A percentile compares a stretch with the other conserved stretches of the same genome.
These are phyloP conservation scores for Chlamydotis undulata DNA, from an alignment of 2,113 vertebrate species.

Conservation along the genomic window DNA sequence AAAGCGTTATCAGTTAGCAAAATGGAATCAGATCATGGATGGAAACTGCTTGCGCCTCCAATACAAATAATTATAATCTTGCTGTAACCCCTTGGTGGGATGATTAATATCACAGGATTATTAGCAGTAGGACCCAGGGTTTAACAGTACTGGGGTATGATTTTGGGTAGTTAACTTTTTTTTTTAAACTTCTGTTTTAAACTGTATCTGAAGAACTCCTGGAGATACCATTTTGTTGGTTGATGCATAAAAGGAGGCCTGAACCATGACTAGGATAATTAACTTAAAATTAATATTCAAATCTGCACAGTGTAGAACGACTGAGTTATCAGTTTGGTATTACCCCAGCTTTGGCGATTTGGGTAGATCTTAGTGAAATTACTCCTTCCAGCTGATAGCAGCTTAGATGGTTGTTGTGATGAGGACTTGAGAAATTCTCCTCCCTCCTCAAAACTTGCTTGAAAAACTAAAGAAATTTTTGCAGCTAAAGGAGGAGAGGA, in stretches of 20 bases:
- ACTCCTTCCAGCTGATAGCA: background rate
- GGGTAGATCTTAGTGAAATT: background rate
- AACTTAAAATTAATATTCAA: background rate
- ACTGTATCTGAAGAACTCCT: background rate
- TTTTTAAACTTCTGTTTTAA: background rate
- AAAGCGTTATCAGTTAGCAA: background rate
- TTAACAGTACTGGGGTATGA: background rate
- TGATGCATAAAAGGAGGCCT: background rate
- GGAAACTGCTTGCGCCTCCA: background rate
- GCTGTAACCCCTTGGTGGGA: background rate
- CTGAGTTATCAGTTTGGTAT: background rate
- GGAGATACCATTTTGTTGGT: background rate
- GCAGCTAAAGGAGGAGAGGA: background rate
- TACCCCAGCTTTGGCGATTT: background rate
- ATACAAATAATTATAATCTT: background rate
- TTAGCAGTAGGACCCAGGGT: background rate
- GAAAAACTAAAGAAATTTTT: background rate
- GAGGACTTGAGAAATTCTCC: background rate
- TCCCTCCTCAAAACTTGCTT: background rate
- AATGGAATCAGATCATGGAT: background rate
- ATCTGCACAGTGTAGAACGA: background rate
- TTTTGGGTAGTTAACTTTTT: background rate
- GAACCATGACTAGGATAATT: background rate
- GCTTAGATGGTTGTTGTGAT: background rate
- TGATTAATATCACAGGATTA: background rate